phyloP scores from a whole-genome alignment of 2,113 vertebrate species.

The Holacanthus passer region DNA sequence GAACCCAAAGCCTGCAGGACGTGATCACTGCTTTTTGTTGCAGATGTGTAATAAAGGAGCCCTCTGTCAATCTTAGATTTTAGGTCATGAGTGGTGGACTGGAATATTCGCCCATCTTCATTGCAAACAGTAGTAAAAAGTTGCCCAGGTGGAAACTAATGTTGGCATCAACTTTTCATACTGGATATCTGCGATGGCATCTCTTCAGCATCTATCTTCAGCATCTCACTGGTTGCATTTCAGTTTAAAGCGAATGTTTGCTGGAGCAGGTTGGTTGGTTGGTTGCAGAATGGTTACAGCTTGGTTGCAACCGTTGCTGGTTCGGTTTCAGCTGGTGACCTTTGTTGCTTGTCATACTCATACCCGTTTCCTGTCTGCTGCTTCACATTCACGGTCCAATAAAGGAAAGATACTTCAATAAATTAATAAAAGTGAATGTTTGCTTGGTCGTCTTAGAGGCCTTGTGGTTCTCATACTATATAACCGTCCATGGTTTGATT shows the following conservation, averaged over 20 bases:
- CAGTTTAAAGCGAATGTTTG: not conserved
- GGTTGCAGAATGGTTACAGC: too few species aligned
- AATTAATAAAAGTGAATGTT: not conserved
- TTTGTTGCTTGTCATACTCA: too few species aligned
- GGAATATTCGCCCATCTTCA: too few species aligned
- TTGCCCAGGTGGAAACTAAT: not conserved
- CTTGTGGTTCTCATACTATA: not conserved
- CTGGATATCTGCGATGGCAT: not conserved
- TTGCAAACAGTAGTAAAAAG: not conserved
- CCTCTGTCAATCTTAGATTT: not conserved
- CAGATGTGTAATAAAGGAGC: not conserved
- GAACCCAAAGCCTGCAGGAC: conserved; percentile 6
- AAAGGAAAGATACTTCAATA: too few species aligned
- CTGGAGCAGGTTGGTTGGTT: not conserved
- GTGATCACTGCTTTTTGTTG: not conserved
- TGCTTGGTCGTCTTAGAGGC: not conserved
- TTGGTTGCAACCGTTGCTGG: too few species aligned
- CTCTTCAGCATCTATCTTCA: not conserved
- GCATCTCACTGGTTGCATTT: not conserved
- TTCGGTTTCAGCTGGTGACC: too few species aligned
- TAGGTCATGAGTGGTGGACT: too few species aligned
- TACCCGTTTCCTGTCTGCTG: too few species aligned
- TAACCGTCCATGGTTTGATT: not conserved
- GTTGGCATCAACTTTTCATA: not conserved
- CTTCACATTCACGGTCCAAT: too few species aligned